Conservation (phyloP, 1,140 invertebrate genomes). For the Drosophila nasuta region DNA sequence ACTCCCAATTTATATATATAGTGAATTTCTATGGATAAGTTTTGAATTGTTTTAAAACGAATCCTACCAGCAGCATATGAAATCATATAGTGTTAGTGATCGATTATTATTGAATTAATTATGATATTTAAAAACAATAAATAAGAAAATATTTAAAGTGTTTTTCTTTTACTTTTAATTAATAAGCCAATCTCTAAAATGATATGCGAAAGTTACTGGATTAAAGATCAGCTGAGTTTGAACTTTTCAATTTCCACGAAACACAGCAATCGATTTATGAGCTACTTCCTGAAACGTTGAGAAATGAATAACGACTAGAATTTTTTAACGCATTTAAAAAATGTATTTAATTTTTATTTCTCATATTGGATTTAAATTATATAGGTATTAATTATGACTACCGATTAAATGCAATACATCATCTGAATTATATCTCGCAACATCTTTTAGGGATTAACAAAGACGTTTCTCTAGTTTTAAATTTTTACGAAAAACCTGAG, state of each 20-base stretch:
- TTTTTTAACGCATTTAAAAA: slow-evolving; percentile 70
- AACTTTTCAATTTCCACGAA: not conserved
- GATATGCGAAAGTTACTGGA: too few relatives aligned
- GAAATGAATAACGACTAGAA: not conserved
- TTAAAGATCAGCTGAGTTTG: not conserved
- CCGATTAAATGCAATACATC: slow-evolving; percentile 76
- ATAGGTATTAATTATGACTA: slow-evolving; percentile 73
- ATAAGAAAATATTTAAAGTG: slow-evolving; percentile 43
- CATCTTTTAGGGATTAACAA: slow-evolving; percentile 55
- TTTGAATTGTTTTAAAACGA: slow-evolving; percentile 12
- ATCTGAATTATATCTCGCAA: slow-evolving; percentile 43
- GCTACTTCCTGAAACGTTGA: not conserved
- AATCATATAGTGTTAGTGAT: slow-evolving; percentile 61
- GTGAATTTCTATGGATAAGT: slow-evolving; percentile 29
- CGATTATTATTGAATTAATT: slow-evolving; percentile 70
- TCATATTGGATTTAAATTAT: slow-evolving; percentile 66
- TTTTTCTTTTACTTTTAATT: not conserved
- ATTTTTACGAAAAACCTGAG: slow-evolving; percentile 78
- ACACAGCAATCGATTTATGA: not conserved
- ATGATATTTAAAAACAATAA: slow-evolving; percentile 71
- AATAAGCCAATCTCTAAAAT: too few relatives aligned
- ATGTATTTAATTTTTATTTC: slow-evolving; percentile 66
- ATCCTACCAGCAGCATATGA: slow-evolving; percentile 40
- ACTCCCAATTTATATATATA: slow-evolving; percentile 4
- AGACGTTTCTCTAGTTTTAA: slow-evolving; percentile 48